A percentile compares a stretch with the other conserved stretches of the same genome.
These are phyloP conservation scores for Eurystomus gularis DNA, from an alignment of 2,113 vertebrate genomes.

Conservation along the genomic window DNA sequence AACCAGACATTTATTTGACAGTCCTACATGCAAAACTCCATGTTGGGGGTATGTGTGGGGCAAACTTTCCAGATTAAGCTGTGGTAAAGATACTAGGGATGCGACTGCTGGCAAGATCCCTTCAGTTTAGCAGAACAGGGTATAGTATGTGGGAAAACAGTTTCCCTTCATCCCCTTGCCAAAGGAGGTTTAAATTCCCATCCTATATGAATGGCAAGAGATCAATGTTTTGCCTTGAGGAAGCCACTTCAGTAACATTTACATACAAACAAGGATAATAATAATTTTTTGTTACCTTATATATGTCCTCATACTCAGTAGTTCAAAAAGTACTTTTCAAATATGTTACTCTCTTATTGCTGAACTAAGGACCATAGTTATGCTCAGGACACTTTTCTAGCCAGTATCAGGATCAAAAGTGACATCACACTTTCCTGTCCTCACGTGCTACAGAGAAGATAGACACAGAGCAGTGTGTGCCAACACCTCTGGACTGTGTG, in stretches of 20 bases:
- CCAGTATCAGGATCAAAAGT: not conserved
- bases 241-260: not conserved
- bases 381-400: not conserved
- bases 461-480: not conserved
- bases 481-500: rapidly evolving
- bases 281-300: not conserved
- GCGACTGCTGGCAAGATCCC: not conserved
- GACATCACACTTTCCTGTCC: not conserved
- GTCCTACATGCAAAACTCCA: not conserved
- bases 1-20: not conserved
- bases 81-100: not conserved
- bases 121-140: not conserved
- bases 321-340: not conserved
- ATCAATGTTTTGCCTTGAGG: not conserved
- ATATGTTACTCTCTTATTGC: not conserved
- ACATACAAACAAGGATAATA: not conserved
- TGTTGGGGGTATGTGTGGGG: rapidly evolving
- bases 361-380: not conserved
- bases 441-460: not conserved
- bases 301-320: not conserved
- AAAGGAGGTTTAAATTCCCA: not conserved
- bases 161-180: not conserved
- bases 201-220: not conserved
- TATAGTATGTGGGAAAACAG: not conserved
- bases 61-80: not conserved